Percentiles rank a stretch among this genome's conserved stretches.
phyloP scores from a whole-genome alignment of 2,797 vertebrate genomes.

The Oreochromis mossambicus region DNA sequence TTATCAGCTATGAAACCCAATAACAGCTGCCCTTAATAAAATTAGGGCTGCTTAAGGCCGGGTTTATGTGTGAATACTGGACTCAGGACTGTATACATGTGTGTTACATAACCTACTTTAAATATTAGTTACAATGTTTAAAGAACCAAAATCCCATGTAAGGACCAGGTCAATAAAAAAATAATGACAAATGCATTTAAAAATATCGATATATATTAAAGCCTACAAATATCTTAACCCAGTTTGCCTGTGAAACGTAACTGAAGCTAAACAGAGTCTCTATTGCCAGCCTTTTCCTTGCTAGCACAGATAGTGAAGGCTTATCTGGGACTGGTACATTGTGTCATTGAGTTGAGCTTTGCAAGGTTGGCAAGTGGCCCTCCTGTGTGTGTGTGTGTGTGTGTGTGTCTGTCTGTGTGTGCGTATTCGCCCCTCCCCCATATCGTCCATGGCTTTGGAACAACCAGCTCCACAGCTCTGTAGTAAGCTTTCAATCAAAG shows the following conservation, averaged over 20 bases:
- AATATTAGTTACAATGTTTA: neutral
- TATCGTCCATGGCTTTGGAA: slow-evolving; percentile 34
- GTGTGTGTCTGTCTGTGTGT: neutral
- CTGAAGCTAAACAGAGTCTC: neutral
- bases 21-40: neutral
- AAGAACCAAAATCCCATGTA: neutral
- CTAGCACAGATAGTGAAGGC: slow-evolving; percentile 21
- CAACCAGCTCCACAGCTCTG: slow-evolving; percentile 51
- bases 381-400: slow-evolving; percentile 6
- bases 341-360: slow-evolving; percentile 64
- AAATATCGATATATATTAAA: neutral
- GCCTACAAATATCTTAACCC: neutral
- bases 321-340: slow-evolving; percentile 58
- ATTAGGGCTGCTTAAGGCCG: neutral
- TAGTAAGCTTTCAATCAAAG: slow-evolving; percentile 38
- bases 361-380: slow-evolving; percentile 64
- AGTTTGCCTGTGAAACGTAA: neutral
- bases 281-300: slow-evolving; percentile 4
- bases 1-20: neutral
- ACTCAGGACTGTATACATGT: neutral
- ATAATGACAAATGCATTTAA: neutral
- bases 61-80: neutral
- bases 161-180: neutral
- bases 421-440: slow-evolving; percentile 11
- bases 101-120: neutral